A percentile compares a stretch with the other conserved stretches of the same genome.
Conservation (phyloP, 1,140 invertebrate genomes). For the Zaprionus lachaisei region DNA sequence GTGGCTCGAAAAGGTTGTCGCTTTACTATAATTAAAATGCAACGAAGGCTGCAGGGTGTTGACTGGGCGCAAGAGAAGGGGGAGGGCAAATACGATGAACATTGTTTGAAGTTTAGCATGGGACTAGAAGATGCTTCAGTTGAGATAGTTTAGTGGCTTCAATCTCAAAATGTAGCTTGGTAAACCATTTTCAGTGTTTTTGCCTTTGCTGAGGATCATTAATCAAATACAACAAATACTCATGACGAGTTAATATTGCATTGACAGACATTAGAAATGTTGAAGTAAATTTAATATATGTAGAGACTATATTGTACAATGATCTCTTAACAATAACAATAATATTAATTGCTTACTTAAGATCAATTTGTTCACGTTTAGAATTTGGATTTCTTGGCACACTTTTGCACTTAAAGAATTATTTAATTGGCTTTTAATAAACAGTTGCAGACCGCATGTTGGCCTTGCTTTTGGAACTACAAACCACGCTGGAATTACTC, state of each 20-base stretch:
- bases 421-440: slow-evolving; percentile 5
- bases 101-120: not conserved
- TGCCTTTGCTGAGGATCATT: no score
- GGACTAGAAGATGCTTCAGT: not conserved
- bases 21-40: slow-evolving; percentile 21
- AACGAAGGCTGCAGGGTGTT: slow-evolving; percentile 9
- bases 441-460: not conserved
- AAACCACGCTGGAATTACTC: not conserved
- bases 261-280: no score
- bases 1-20: not conserved
- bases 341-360: not conserved
- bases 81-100: not conserved
- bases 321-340: not conserved
- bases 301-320: not conserved
- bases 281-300: no score
- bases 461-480: slow-evolving; percentile 5
- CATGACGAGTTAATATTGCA: not conserved
- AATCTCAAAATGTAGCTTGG: not conserved
- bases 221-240: no score
- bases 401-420: not conserved
- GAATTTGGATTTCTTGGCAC: slow-evolving; percentile 2
- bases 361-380: not conserved
- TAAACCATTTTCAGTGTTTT: no score
- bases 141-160: not conserved
- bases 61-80: not conserved